Percentiles rank a stretch among this genome's conserved stretches.
These are phyloP conservation scores for Oeneis ivallda DNA, from an alignment of 2,888 invertebrate species.

Conservation along the genomic window DNA sequence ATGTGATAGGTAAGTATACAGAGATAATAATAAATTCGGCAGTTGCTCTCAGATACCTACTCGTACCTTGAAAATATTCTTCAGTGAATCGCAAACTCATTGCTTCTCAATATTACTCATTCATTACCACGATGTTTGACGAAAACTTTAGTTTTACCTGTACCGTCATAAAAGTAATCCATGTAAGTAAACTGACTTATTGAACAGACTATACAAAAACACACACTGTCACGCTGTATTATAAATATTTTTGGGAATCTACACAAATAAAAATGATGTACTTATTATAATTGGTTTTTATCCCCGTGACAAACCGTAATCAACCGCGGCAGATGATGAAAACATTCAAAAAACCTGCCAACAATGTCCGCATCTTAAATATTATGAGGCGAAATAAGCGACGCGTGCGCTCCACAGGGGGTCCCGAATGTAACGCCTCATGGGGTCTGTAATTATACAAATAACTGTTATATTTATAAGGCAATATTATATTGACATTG, in stretches of 20 bases:
- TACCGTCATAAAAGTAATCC: too few species aligned
- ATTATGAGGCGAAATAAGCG: slow-evolving; percentile 59
- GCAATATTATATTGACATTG: slow-evolving; percentile 10
- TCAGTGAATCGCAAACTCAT: too few species aligned
- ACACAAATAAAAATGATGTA: slow-evolving; percentile 1
- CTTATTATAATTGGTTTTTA: slow-evolving; percentile 13
- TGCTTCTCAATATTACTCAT: too few species aligned
- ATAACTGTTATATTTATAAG: slow-evolving; percentile 40
- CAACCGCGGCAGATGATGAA: slow-evolving; percentile 66
- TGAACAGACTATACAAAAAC: too few species aligned
- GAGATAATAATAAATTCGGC: too few species aligned
- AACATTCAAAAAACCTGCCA: slow-evolving; percentile 67
- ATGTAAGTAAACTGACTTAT: too few species aligned
- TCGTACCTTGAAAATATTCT: too few species aligned
- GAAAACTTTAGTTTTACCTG: neutral
- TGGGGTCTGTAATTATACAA: slow-evolving; percentile 38
- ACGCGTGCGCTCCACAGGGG: slow-evolving; percentile 70
- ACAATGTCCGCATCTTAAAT: slow-evolving; percentile 45
- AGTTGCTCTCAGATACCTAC: too few species aligned
- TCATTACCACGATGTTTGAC: too few species aligned
- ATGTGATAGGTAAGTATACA: too few species aligned
- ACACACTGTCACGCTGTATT: neutral
- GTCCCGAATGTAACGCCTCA: slow-evolving; percentile 39
- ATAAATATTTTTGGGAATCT: neutral
- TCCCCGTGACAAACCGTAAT: slow-evolving; percentile 17